Evolutionary conservation across 2,888 invertebrate genomes (phyloP), one percentile per base, ranked within the genome.

Genomic region (Lasioglossum pauxillum): DNA sequence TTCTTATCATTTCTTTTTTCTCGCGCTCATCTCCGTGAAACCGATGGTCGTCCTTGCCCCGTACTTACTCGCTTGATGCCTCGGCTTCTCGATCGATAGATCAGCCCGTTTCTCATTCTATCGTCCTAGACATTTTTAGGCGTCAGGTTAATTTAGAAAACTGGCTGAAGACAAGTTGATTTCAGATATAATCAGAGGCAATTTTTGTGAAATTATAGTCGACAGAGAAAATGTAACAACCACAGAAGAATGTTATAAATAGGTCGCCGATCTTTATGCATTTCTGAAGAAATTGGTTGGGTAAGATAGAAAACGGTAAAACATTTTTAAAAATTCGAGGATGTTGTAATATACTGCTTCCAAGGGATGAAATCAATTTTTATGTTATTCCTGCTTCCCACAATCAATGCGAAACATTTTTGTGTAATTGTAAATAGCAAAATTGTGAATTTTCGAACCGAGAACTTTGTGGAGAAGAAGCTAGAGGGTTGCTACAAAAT

Each of bases 11-110:
- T 53, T n/a, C 23, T 74, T 60, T 67, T 83, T 77, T 82, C 78
- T 85, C 57, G 83, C 80, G 78, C 85, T 57, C 44, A 38, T 81
- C 38, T 75, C 85, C 86, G 84, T 86, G 85, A 88, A 57, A 78
- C 78, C 88, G 83, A 83, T 87, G 88, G 83, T 86, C 81, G 88
- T 89, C 87, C 88, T 89, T 91, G 89, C 78, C 79, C 57, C 85
- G 87, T 85, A 79, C 78, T 72, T 78, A 44, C 75, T 83, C 69
- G 57, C 35, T 79, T 53, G 67, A 12, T 71, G 77, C 83, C 78
- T 83, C 78, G 49, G n/a, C 78, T 75, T 72, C 81, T 27, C 83
- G 88, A 86, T 89, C 89, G 83, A 82, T 35, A 16, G 35, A 35
- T 31, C n/a, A 16, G 8, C 27, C 57, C 57, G 8, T 19, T 60